These are phyloP conservation scores for Microctenopoma steveboyesi DNA, from an alignment of 2,797 vertebrate species.

Conservation along the genomic window DNA sequence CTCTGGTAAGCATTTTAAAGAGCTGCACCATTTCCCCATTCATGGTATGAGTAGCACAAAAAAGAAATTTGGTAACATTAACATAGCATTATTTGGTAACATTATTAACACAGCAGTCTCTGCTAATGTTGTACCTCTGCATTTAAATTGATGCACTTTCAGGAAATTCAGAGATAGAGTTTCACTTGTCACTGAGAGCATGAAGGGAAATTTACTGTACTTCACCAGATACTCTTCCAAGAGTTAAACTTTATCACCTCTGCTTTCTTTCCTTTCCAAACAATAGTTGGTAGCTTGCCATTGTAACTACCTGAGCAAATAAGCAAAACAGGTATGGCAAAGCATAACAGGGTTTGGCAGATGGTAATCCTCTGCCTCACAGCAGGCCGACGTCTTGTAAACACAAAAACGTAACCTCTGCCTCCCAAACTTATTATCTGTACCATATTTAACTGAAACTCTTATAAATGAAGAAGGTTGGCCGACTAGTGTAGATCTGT, in stretches of 20 bases:
- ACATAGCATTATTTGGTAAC: too few relatives aligned
- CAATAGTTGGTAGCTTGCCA: slow-evolving; percentile 17
- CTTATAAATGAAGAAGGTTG: neutral
- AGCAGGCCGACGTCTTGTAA: neutral
- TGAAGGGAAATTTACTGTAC: neutral
- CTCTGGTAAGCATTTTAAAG: neutral
- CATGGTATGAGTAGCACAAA: neutral
- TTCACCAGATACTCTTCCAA: slow-evolving; percentile 8
- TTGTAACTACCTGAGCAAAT: slow-evolving; percentile 3
- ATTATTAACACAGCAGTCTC: too few relatives aligned
- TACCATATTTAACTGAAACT: neutral
- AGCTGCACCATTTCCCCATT: neutral
- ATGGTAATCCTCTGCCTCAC: neutral
- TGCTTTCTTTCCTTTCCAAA: slow-evolving; percentile 12
- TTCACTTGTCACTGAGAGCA: neutral
- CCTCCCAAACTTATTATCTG: neutral
- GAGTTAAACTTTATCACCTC: slow-evolving; percentile 21
- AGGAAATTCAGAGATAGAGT: neutral
- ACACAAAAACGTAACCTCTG: neutral
- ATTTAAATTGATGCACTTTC: neutral
- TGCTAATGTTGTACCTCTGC: neutral
- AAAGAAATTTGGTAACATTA: neutral
- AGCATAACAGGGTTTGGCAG: neutral
- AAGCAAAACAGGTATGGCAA: slow-evolving; percentile 11
- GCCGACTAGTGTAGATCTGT: slow-evolving; percentile 9